A percentile compares a stretch with the other conserved stretches of the same genome.
phyloP scores from a whole-genome alignment of 2,113 vertebrate species.

The Urocitellus parryii region DNA sequence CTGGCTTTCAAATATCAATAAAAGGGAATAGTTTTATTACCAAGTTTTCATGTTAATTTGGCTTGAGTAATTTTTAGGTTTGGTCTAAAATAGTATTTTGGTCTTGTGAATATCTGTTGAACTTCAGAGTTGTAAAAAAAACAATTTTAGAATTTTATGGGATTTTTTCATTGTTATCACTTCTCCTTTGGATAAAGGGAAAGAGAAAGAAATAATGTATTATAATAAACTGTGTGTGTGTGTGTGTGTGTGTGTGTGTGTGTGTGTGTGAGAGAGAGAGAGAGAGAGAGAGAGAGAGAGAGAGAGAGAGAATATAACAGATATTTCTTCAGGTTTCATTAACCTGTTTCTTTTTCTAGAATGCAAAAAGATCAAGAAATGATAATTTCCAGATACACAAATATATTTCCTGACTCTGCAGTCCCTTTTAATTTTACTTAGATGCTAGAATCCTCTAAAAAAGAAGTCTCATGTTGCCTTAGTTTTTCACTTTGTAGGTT shows the following conservation, averaged over 20 bases:
- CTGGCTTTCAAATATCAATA: background rate
- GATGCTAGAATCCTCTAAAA: background rate
- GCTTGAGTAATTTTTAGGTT: background rate
- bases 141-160: background rate
- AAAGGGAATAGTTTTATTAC: background rate
- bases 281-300: background rate
- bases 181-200: background rate
- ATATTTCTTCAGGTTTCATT: background rate
- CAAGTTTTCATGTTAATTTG: slow-evolving; percentile 47
- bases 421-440: background rate
- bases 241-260: background rate
- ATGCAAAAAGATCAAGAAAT: slow-evolving; percentile 9
- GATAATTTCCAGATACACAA: background rate
- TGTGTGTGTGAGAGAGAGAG: no score
- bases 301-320: background rate
- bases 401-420: background rate
- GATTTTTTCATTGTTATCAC: background rate
- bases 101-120: slow-evolving; percentile 27
- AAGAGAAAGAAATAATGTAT: slow-evolving; percentile 15
- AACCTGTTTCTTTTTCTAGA: background rate
- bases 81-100: slow-evolving; percentile 13
- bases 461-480: background rate
- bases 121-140: slow-evolving; percentile 26
- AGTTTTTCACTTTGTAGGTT: background rate
- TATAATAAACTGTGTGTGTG: background rate